Base-by-base conservation (phyloP, 1,140 invertebrate genomes). In the Conus betulinus region DNA sequence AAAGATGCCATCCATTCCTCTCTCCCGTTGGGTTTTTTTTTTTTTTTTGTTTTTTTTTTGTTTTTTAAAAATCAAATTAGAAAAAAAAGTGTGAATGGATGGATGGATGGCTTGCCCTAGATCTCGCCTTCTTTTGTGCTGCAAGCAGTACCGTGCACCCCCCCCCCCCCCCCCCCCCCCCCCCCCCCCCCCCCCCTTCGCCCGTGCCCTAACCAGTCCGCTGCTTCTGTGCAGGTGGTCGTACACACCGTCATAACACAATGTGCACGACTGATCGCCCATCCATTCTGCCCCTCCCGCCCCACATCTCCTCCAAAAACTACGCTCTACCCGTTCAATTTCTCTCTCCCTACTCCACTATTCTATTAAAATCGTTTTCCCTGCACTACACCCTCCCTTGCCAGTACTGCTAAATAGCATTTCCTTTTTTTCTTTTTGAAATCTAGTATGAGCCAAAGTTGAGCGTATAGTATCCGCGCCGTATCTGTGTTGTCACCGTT, bases 211-310 rank as follows among this genome's bases (percentile, higher is more conserved):
- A 6, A 39, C 10, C 25, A 78, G 74, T 27, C 39, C 76, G 25
- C 25, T 23, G 25, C 76, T 67, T 11, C 84, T 39, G 67, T 52
- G 84, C 84, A 85, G 84, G 84, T 85, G 67, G 84, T 74, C 10
- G 84, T 5, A n/a, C 23, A 25, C 39, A 55, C 10, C n/a, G 27
- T 85, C 27, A 85, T 85, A 53, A 74, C 71, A 85, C 84, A 85
- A 85, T 3, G 27, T 39, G 67, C 63, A 85, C 20, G 39, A 74
- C 15, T 76, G 76, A 85, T 76, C 63, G 27, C 71, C 27, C 23
- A 23, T 13, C 23, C 63, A 5, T 10, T 11, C 55, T 11, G 0
- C 27, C 27, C 52, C 23, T 11, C 63, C 83, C 1, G 7, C 27
- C 76, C 84, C 60, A 52, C 17, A 23, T 23, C n/a, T 4, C 11